phyloP scores from a whole-genome alignment of 2,888 invertebrate species.

The Amiota minor region DNA sequence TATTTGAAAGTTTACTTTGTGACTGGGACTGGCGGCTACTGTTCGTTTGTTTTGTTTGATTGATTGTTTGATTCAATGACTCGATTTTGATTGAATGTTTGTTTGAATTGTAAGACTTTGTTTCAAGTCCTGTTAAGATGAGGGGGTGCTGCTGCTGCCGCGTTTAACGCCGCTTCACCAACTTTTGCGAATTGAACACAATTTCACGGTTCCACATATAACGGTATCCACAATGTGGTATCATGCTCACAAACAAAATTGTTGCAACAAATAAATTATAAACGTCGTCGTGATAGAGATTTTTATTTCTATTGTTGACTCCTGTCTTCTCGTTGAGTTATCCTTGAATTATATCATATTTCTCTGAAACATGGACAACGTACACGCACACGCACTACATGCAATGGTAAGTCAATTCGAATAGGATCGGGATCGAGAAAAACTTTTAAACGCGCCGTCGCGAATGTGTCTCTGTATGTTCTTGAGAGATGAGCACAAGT shows the following conservation, averaged over 20 bases:
- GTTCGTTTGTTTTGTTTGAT: slow-evolving; percentile 9
- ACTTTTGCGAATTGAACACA: slow-evolving; percentile 92
- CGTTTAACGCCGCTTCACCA: slow-evolving; percentile 91
- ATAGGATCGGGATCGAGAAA: no score
- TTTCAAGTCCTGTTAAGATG: no score
- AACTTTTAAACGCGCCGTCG: slow-evolving; percentile 12
- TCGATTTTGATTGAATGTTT: slow-evolving; percentile 27
- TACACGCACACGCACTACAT: not conserved
- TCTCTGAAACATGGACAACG: no score
- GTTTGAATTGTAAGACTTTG: not conserved
- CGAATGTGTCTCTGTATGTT: not conserved
- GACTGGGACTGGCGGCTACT: slow-evolving; percentile 18
- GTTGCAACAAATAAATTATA: slow-evolving; percentile 14
- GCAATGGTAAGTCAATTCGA: not conserved
- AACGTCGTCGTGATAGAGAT: slow-evolving; percentile 2
- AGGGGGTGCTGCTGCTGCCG: slow-evolving; percentile 49
- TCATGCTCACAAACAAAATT: slow-evolving; percentile 71
- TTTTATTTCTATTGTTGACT: not conserved
- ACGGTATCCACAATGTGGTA: slow-evolving; percentile 82
- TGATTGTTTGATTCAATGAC: slow-evolving; percentile 20
- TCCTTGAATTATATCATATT: not conserved
- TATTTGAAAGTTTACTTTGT: slow-evolving; percentile 9
- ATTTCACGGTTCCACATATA: slow-evolving; percentile 95
- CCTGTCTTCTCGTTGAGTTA: not conserved
- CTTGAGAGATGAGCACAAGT: not conserved